Base-by-base conservation (phyloP, 2,113 vertebrate species). In the Stercorarius parasiticus region DNA sequence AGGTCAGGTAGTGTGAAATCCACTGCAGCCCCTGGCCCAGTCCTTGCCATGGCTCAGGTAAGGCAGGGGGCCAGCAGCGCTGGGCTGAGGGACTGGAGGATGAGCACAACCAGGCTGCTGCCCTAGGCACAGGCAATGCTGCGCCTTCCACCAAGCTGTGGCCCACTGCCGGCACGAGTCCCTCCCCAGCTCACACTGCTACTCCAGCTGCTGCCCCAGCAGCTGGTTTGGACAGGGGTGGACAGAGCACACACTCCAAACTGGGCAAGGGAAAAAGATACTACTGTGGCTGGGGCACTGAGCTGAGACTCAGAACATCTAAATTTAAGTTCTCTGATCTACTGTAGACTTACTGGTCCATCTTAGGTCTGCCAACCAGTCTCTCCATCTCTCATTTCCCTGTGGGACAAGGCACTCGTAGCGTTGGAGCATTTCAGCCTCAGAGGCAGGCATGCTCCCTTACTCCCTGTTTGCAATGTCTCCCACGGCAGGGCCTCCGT, bases 151-250 rank as follows among this genome's bases (percentile, higher is more conserved):
- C 40, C 32, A 29, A 20, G 52, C n/a, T 50, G 30, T n/a, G 42
- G 26, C 18, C 30, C 64, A 22, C 14, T 22, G 30, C 21, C 4
- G 12, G 10, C 2, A 0, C 0, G 0, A 38, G 23, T 17, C 3
- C 30, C 17, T 62, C 29, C 29, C 34, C 82, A 67, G 15, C 61
- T 64, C 42, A 21, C 32, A 32, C 10, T 2, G 0, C 36, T 58
- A 17, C n/a, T 52, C 56, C 47, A 67, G 7, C 34, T 47, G 65
- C 45, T 79, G 71, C 34, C 72, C 36, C 34, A 2, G 50, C 49
- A 47, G 70, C 45, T 49, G 43, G 22, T 52, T 13, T 26, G 62
- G 30, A 5, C 61, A 66, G 12, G 7, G 1, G 10, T 32, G 65
- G 22, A 17, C 30, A 43, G 22, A 61, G 47, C 16, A 49, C 27